A percentile compares a stretch with the other conserved stretches of the same genome.
phyloP scores from a whole-genome alignment of 2,888 invertebrate species.

The Eupithecia pulchellata region DNA sequence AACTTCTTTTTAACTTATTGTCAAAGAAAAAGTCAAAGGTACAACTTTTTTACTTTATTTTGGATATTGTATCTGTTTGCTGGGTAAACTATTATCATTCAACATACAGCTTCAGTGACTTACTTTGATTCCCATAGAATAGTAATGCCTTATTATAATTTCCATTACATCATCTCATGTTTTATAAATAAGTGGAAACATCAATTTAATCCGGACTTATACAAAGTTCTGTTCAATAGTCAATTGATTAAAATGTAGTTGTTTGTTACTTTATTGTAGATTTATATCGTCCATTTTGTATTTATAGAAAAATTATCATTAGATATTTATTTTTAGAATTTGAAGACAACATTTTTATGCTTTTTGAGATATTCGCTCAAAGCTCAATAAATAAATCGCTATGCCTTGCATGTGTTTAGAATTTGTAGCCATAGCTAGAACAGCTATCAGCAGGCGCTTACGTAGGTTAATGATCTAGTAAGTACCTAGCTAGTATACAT shows the following conservation, averaged over 20 bases:
- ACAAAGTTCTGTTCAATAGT: not conserved
- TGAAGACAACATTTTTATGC: no score
- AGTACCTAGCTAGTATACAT: not conserved
- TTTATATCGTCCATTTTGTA: not conserved
- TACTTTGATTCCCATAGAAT: constrained; percentile 34
- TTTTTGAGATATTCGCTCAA: no score
- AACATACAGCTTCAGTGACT: constrained; percentile 23
- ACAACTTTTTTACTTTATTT: not conserved
- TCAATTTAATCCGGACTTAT: constrained; percentile 13
- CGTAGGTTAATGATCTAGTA: not conserved
- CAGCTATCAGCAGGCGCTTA: not conserved
- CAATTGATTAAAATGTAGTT: not conserved
- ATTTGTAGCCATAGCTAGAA: not conserved
- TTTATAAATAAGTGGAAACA: constrained; percentile 19
- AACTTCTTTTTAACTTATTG: not conserved
- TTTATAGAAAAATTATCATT: not conserved
- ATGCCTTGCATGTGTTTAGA: not conserved
- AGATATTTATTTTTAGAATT: not conserved
- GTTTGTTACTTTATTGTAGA: not conserved
- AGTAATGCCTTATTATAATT: constrained; percentile 26
- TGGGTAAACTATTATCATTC: constrained; percentile 25
- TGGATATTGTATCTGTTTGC: not conserved
- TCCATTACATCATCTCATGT: constrained; percentile 29
- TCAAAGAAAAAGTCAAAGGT: not conserved
- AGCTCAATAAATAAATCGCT: constrained; percentile 1